phyloP scores from a whole-genome alignment of 2,797 vertebrate genomes.

The Galago senegalensis region DNA sequence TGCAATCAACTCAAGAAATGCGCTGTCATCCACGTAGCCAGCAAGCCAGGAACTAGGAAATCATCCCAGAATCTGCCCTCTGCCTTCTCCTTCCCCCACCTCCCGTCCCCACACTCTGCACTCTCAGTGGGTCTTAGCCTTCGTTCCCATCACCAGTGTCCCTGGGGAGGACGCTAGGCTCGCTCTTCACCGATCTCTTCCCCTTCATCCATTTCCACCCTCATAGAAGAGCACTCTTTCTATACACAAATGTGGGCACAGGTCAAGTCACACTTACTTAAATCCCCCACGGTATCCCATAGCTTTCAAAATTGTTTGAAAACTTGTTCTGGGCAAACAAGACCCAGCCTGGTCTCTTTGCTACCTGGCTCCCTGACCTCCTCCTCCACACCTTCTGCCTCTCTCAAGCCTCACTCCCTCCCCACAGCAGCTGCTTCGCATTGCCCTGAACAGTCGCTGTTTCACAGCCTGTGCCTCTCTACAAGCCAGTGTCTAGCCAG shows the following conservation, averaged over 20 bases:
- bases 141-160: neutral
- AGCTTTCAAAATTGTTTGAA: neutral
- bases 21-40: neutral
- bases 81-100: neutral
- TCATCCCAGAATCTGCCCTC: neutral
- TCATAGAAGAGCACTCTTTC: neutral
- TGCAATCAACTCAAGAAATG: neutral
- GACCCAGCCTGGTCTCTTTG: neutral
- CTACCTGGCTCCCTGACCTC: neutral
- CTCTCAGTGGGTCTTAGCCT: neutral
- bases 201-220: neutral
- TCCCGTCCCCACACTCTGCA: neutral
- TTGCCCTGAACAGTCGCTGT: neutral
- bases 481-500: neutral
- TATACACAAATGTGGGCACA: neutral
- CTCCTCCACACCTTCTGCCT: neutral
- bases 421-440: neutral
- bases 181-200: neutral
- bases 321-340: neutral
- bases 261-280: neutral
- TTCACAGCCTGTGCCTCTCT: neutral
- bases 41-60: neutral
- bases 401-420: neutral
- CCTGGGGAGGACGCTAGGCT: fast-evolving
- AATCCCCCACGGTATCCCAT: neutral